Base-by-base conservation (phyloP, 2,797 vertebrate species). In the Heterohyrax brucei region DNA sequence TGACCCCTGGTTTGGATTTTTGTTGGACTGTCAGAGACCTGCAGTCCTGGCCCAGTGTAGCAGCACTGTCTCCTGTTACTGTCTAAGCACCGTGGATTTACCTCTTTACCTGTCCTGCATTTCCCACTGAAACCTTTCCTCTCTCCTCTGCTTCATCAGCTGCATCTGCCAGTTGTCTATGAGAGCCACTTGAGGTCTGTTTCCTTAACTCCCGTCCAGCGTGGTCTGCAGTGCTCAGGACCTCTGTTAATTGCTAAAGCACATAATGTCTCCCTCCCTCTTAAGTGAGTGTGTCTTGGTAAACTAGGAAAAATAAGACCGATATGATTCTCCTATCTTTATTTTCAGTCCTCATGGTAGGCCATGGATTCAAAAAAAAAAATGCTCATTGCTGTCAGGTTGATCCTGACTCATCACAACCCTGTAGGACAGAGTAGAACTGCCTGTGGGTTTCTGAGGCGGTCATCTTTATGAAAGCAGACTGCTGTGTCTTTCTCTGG, bases 41-140 rank as follows among this genome's bases (percentile, higher is more conserved):
- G 0, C 8, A 0, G 19, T 78, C 13, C 33, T 44, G 53, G 33
- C 48, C 21, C 0, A 13, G 0, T 33, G 3, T 26, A 33, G 90
- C 82, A 59, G 44, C 7, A 1, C 10, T 6, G 1, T 44, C 22
- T 44, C 22, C 33, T 88, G 21, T 76, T 19, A 7, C 22, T 76
- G 39, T 28, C 46, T 56, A 64, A 18, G 44, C 56, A 4, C 39
- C 50, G 3, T 7, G 3, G 1, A 53, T 53, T 50, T 28, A 21
- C 14, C 2, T 68, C n/a, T 87, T 81, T 26, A 72, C 62, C 77
- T 16, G n/a, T 30, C 9, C 50, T 44, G 14, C 64, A 44, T 76
- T 81, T 83, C 18, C 33, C 6, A 21, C 64, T 79, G 46, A 89
- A 59, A 28, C 14, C 7, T 30, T 83, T 79, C 70, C 28, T 30